These are phyloP conservation scores for Aethes cnicana DNA, from an alignment of 2,888 invertebrate species.

Conservation along the genomic window DNA sequence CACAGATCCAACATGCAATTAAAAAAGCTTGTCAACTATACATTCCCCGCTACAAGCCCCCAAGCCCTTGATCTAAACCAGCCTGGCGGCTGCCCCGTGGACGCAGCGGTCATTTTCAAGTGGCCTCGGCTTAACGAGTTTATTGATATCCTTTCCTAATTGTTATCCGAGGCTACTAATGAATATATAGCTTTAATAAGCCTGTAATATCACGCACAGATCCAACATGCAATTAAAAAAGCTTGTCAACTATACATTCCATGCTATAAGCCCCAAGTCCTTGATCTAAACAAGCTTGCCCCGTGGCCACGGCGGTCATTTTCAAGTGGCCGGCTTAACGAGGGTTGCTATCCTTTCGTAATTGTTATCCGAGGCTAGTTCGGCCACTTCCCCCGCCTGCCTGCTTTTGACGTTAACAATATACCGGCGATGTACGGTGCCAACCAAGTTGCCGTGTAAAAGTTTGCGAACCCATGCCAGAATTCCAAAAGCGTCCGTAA, in stretches of 20 bases:
- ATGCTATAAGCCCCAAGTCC: no score
- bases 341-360: conserved; percentile 48
- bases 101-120: conserved; percentile 44
- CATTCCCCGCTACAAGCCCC: no score
- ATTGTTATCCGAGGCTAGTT: conserved; percentile 44
- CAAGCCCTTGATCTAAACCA: neutral
- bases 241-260: no score
- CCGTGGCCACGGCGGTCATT: conserved; percentile 37
- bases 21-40: no score
- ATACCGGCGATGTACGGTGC: conserved; percentile 23
- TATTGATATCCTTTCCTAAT: conserved; percentile 46
- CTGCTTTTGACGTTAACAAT: conserved; percentile 47
- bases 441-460: no score
- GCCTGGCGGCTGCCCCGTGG: neutral
- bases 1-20: no score
- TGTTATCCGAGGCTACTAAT: no score
- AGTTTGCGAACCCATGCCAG: no score
- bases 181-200: no score
- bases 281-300: neutral
- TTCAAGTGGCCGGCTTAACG: conserved; percentile 47
- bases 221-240: no score
- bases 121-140: conserved; percentile 47
- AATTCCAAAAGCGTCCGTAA: no score
- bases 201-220: no score
- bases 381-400: conserved; percentile 32